A percentile compares a stretch with the other conserved stretches of the same genome.
phyloP scores from a whole-genome alignment of 2,113 vertebrate genomes.

The Fregetta grallaria region DNA sequence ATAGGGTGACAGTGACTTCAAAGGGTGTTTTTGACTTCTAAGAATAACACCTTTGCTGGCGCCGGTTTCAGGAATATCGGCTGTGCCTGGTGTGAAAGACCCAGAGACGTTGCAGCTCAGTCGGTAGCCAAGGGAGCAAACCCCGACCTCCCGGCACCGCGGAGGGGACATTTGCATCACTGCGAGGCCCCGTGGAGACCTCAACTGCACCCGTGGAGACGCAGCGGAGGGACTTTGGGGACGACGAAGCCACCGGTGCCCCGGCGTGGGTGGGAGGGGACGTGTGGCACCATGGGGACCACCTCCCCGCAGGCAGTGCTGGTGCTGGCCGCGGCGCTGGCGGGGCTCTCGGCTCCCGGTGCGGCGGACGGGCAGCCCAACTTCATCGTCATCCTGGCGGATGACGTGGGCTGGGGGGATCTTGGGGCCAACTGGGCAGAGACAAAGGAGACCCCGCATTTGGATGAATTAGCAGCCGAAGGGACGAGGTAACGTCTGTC shows the following conservation, averaged over 20 bases:
- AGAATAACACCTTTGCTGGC: slow-evolving; percentile 49
- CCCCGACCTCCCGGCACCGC: background rate
- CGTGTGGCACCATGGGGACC: slow-evolving; percentile 62
- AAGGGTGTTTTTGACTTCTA: slow-evolving; percentile 47
- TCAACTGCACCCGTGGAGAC: background rate
- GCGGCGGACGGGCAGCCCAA: slow-evolving; percentile 69
- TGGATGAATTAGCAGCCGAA: slow-evolving; percentile 83
- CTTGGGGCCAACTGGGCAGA: slow-evolving; percentile 84
- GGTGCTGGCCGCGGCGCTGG: slow-evolving; percentile 32
- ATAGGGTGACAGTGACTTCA: slow-evolving; percentile 51
- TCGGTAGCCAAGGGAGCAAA: background rate
- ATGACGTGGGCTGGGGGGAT: slow-evolving; percentile 96
- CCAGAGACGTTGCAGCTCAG: background rate
- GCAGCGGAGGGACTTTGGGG: background rate
- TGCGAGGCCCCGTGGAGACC: background rate
- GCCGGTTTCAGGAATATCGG: background rate
- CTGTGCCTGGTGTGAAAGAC: background rate
- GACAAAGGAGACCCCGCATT: slow-evolving; percentile 78
- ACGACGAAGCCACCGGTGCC: rapidly evolving
- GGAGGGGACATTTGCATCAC: background rate
- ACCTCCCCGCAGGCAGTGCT: slow-evolving; percentile 20
- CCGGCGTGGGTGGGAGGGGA: background rate
- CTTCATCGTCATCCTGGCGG: slow-evolving; percentile 90
- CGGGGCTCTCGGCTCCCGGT: slow-evolving; percentile 27
- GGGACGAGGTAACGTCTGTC: slow-evolving; percentile 80